A percentile compares a stretch with the other conserved stretches of the same genome.
Conservation (phyloP, 30 jellyfish, hydroid and myxozoan genomes). For the Sanderia malayensis region DNA sequence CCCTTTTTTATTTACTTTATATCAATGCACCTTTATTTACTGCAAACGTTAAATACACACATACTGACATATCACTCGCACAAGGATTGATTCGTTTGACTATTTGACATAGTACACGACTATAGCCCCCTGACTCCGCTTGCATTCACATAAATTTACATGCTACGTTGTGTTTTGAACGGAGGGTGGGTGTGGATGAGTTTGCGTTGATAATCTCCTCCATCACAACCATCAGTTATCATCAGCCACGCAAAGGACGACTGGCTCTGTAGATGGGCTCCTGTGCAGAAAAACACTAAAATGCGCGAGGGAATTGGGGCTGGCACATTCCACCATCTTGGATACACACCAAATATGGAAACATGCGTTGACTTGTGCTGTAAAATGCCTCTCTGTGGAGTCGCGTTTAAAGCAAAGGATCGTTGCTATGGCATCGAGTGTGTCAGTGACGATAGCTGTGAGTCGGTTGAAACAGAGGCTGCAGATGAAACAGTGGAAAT, state of each 20-base stretch:
- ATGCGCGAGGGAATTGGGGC: conserved; percentile 86
- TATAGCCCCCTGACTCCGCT: no score
- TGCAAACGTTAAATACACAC: no score
- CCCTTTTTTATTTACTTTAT: no score
- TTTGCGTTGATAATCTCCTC: conserved; percentile 36
- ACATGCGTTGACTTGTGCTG: conserved; percentile 92
- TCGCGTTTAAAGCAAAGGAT: conserved; percentile 78
- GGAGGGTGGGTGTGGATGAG: background rate
- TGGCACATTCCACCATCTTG: conserved; percentile 86
- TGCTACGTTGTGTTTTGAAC: no score
- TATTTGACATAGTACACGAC: no score
- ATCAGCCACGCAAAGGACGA: conserved; percentile 39
- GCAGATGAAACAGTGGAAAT: conserved; percentile 70
- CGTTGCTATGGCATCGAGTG: conserved; percentile 94
- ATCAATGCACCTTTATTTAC: no score
- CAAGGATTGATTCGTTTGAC: no score
- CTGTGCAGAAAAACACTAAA: conserved; percentile 68
- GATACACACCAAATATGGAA: conserved; percentile 90
- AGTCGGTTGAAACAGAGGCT: conserved; percentile 59
- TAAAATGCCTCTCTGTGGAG: conserved; percentile 88
- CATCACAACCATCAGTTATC: conserved; percentile 44
- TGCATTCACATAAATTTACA: no score
- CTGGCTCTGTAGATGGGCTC: conserved; percentile 91
- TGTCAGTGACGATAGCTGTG: conserved; percentile 83
- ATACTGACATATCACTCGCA: no score